Percentiles rank a stretch among this genome's conserved stretches.
These are phyloP conservation scores for Neoascia interrupta DNA, from an alignment of 2,888 invertebrate genomes.

Conservation along the genomic window DNA sequence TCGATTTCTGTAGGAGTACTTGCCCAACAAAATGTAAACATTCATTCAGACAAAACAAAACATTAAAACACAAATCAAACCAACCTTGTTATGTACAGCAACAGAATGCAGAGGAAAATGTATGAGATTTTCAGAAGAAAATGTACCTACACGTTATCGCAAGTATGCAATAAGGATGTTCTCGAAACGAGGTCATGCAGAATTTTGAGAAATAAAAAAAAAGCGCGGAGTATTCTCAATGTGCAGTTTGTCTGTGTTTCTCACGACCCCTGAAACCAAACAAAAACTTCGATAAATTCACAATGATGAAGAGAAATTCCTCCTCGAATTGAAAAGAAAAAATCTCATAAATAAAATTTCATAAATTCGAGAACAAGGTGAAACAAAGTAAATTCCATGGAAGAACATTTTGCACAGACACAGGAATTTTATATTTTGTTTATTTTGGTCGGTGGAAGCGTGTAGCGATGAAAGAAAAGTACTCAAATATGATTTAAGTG, in stretches of 20 bases:
- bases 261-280: slow-evolving; percentile 21
- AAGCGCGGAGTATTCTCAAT: not conserved
- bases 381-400: not conserved
- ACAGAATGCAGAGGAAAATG: slow-evolving; percentile 3
- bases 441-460: slow-evolving; percentile 20
- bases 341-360: slow-evolving; percentile 3
- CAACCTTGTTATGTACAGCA: not conserved
- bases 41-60: not conserved
- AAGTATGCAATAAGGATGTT: slow-evolving; percentile 23
- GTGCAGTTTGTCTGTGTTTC: slow-evolving; percentile 25
- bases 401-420: slow-evolving; percentile 6
- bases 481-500: too few species aligned
- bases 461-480: not conserved
- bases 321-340: not conserved
- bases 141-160: slow-evolving; percentile 3
- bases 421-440: slow-evolving; percentile 21
- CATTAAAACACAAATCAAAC: not conserved
- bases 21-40: slow-evolving; percentile 18
- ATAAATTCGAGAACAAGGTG: slow-evolving; percentile 10
- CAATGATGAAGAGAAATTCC: not conserved
- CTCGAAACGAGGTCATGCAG: slow-evolving; percentile 3
- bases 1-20: not conserved
- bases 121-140: slow-evolving; percentile 2
- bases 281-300: not conserved
- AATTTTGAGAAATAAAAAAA: slow-evolving; percentile 16